Evolutionary conservation across 2,113 vertebrate genomes (phyloP).

Genomic region (Murina feae): DNA sequence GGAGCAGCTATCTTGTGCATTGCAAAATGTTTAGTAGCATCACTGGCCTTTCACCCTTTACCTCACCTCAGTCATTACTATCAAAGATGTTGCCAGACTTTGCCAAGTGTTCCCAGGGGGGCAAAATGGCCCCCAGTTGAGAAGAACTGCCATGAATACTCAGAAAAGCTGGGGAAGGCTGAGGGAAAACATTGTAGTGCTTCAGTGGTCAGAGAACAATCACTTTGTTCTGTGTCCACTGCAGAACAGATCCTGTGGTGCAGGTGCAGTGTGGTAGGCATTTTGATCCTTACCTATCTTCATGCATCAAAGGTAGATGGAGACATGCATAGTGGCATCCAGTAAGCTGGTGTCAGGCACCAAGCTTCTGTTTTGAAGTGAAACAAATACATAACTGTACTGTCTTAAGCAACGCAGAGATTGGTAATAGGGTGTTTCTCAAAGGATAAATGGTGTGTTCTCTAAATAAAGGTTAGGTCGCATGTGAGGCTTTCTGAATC

Average conservation of each 20-base stretch:
- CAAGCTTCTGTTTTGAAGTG: background rate
- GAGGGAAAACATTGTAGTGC: background rate
- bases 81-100: background rate
- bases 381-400: background rate
- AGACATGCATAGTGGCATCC: background rate
- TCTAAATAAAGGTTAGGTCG: background rate
- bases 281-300: no score
- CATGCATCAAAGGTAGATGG: no score
- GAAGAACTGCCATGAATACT: background rate
- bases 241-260: background rate
- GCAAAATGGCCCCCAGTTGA: no score
- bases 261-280: fast-evolving
- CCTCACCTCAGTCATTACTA: background rate
- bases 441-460: background rate
- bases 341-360: background rate
- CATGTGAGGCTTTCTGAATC: background rate
- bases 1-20: no score
- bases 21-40: no score
- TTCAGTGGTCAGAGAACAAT: background rate
- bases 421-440: background rate
- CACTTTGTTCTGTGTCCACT: fast-evolving
- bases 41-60: background rate
- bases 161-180: background rate
- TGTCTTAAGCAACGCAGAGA: background rate
- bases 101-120: background rate